Base-by-base conservation (phyloP, 2,797 vertebrate genomes). In the Mormyrus proboscirostris region DNA sequence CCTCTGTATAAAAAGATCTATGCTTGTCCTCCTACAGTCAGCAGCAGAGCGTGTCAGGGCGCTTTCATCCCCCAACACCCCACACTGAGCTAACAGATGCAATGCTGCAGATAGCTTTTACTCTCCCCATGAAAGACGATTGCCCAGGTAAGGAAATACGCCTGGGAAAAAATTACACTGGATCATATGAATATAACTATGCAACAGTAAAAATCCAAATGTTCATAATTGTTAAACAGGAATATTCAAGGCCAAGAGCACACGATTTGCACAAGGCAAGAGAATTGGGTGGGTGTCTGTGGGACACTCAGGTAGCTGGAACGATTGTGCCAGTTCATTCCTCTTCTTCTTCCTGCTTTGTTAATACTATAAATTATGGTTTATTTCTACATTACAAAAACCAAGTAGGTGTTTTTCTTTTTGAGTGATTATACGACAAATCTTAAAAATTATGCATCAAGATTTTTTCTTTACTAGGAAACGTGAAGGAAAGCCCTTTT, bases 21-120 rank as follows among this genome's bases (percentile, higher is more conserved):
- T 49, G 86, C 87, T 69, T 69, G 87, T 88, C 86, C 86, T 87
- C 86, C 86, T 87, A 14, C 84, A 86, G 86, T 57, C 57, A 88
- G 59, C 38, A 65, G 57, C 57, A 69, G 8, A 44, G 87, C 87
- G 7, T 49, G 57, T 88, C 87, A 65, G 57, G 62, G 87, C 5
- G 57, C 33, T 88, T 65, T 47, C 87, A 88, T 88, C 59, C 25
- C 59, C 51, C 59, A 22, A 19, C 19, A 50, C 33, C 86, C 19
- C 59, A 65, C 87, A 55, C 53, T 86, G 85, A 86, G 85, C 85
- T 41, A 33, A 86, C 22, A 86, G 85, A 86, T 86, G 85, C 51
- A 44, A 19, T 16, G 59, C 87, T 69, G 57, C 41, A 65, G 33
- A 38, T 59, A 87, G 53, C 10, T 57, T 62, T 57, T 59, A 87